Conservation (phyloP, 2,888 invertebrate genomes). For the Anorthoa munda region DNA sequence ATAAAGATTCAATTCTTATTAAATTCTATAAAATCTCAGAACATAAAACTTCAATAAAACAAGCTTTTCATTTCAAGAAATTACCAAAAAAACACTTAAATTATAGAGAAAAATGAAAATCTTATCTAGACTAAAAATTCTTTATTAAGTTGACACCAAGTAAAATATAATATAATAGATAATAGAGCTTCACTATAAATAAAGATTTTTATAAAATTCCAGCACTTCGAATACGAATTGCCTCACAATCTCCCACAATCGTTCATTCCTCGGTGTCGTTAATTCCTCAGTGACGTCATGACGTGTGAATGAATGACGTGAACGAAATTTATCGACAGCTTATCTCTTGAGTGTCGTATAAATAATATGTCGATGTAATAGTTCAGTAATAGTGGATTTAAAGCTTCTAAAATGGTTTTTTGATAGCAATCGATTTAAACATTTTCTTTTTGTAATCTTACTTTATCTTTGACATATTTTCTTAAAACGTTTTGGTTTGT, state of each 20-base stretch:
- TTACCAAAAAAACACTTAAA: not conserved
- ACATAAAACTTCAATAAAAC: slow-evolving; percentile 4
- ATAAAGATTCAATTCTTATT: slow-evolving; percentile 7
- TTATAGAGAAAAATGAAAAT: slow-evolving; percentile 8
- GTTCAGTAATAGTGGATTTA: slow-evolving; percentile 25
- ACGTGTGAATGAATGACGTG: slow-evolving; percentile 51
- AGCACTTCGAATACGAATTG: slow-evolving; percentile 29
- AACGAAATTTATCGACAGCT: slow-evolving; percentile 49
- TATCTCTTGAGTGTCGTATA: slow-evolving; percentile 39
- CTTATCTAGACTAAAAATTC: slow-evolving; percentile 30
- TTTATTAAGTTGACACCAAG: slow-evolving; percentile 28
- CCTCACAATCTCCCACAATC: slow-evolving; percentile 32
- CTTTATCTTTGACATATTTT: slow-evolving; percentile 10
- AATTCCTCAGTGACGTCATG: slow-evolving; percentile 48
- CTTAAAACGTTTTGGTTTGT: not conserved
- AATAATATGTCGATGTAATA: slow-evolving; percentile 29
- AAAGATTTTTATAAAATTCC: slow-evolving; percentile 30
- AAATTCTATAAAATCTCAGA: slow-evolving; percentile 9
- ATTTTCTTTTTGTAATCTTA: slow-evolving; percentile 3
- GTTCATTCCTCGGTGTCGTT: slow-evolving; percentile 49
- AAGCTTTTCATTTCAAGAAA: slow-evolving; percentile 14
- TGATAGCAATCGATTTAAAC: slow-evolving; percentile 4
- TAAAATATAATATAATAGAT: slow-evolving; percentile 40
- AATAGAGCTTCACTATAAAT: slow-evolving; percentile 31
- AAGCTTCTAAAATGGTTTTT: slow-evolving; percentile 15